Evolutionary conservation across 2,888 invertebrate genomes (phyloP).

Genomic region (Pyrocoelia pectoralis): DNA sequence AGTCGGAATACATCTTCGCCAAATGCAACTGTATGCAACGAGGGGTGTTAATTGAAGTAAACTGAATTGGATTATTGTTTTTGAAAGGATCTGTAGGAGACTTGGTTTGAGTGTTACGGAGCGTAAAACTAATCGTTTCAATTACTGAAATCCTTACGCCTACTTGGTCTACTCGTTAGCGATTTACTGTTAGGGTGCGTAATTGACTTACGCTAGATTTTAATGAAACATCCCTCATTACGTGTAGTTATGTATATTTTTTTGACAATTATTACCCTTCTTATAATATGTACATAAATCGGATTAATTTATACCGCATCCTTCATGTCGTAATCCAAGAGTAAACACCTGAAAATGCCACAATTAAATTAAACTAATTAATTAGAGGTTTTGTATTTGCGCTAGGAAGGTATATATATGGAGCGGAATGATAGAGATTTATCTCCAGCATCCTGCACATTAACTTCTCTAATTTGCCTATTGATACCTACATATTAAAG

Average conservation of each 20-base stretch:
- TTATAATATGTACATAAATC: not conserved
- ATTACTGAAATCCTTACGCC: constrained; percentile 49
- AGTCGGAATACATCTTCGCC: constrained; percentile 16
- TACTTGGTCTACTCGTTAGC: constrained; percentile 45
- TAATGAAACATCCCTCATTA: constrained; percentile 20
- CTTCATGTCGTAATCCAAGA: no score
- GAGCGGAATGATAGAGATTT: no score
- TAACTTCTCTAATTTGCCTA: no score
- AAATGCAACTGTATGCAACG: constrained; percentile 23
- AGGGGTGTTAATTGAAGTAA: constrained; percentile 38
- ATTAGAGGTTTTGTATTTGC: no score
- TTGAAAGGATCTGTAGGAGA: constrained; percentile 38
- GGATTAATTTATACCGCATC: not conserved
- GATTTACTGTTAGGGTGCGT: constrained; percentile 46
- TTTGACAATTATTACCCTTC: not conserved
- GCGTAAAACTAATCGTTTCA: constrained; percentile 46
- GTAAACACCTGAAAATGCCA: no score
- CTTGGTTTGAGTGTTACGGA: constrained; percentile 39
- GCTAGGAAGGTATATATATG: no score
- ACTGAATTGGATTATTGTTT: constrained; percentile 42
- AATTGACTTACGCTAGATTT: constrained; percentile 43
- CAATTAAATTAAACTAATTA: no score
- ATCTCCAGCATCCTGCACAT: no score
- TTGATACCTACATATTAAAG: no score
- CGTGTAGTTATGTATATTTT: not conserved